Percentiles rank a stretch among this genome's conserved stretches.
phyloP scores from a whole-genome alignment of 2,888 invertebrate genomes.

The Cyaniris semiargus region DNA sequence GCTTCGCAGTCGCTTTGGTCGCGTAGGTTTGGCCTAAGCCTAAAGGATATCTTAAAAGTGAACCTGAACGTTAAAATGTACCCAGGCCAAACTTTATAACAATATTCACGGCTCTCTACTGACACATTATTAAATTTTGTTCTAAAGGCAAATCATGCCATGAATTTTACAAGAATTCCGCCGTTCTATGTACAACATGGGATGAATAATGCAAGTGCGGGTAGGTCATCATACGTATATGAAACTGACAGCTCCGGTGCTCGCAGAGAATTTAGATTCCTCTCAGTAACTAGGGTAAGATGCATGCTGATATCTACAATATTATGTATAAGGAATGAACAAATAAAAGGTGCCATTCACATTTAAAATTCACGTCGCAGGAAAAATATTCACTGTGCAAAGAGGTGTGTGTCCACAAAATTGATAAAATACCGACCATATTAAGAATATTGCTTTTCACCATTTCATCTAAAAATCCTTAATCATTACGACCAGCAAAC shows the following conservation, averaged over 20 bases:
- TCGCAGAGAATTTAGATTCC: neutral
- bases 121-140: neutral
- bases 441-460: no score
- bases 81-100: neutral
- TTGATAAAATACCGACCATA: no score
- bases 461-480: no score
- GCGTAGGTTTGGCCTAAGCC: no score
- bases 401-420: no score
- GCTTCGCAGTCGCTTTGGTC: no score
- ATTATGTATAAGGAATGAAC: neutral
- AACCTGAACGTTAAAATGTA: neutral
- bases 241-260: neutral
- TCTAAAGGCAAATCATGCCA: slow-evolving; percentile 17
- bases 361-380: no score
- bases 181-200: slow-evolving; percentile 3
- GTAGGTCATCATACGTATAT: slow-evolving; percentile 14
- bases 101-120: neutral
- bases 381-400: no score
- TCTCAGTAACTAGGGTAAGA: neutral
- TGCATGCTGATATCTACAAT: neutral
- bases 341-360: neutral
- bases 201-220: slow-evolving; percentile 21
- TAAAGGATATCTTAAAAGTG: no score
- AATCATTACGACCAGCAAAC: no score
- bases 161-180: slow-evolving; percentile 22